These are phyloP conservation scores for Lytechinus pictus DNA, from an alignment of 35 echinoderm and acorn worm genomes.

Conservation along the genomic window DNA sequence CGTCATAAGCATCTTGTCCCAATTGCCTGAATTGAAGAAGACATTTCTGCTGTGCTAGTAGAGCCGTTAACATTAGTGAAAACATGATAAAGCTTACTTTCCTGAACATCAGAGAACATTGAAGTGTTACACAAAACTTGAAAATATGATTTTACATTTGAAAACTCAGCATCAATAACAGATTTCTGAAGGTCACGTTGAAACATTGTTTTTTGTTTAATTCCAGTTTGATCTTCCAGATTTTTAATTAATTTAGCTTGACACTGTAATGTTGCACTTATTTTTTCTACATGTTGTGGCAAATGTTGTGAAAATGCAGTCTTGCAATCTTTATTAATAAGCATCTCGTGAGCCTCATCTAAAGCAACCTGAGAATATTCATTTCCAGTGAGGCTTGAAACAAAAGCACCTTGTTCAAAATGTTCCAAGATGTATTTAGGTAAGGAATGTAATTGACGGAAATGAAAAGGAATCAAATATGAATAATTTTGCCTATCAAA, in stretches of 20 bases:
- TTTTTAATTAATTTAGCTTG: conserved; percentile 25
- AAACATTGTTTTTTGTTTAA: conserved; percentile 12
- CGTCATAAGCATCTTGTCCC: neutral
- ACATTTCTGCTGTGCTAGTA: conserved; percentile 30
- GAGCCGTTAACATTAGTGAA: neutral
- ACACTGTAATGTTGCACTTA: conserved; percentile 45
- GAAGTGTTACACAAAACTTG: conserved; percentile 22
- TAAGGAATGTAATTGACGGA: too few relatives aligned
- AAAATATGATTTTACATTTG: neutral
- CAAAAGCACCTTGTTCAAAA: too few relatives aligned
- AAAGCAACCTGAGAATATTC: too few relatives aligned
- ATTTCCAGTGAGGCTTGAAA: too few relatives aligned
- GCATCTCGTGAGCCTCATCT: too few relatives aligned
- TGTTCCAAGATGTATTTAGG: too few relatives aligned
- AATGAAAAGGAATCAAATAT: too few relatives aligned
- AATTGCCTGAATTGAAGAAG: conserved; percentile 34
- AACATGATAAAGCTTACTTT: conserved; percentile 6
- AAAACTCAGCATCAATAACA: too few relatives aligned
- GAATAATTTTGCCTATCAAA: neutral
- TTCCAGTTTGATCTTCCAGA: conserved; percentile 25
- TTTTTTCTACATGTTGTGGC: conserved; percentile 7
- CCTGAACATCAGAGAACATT: conserved; percentile 40
- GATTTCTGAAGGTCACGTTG: conserved; percentile 32
- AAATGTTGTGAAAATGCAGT: too few relatives aligned
- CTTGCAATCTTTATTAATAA: too few relatives aligned